Conservation (phyloP, 2,797 vertebrate genomes). For the Mormyrops boulengeri region DNA sequence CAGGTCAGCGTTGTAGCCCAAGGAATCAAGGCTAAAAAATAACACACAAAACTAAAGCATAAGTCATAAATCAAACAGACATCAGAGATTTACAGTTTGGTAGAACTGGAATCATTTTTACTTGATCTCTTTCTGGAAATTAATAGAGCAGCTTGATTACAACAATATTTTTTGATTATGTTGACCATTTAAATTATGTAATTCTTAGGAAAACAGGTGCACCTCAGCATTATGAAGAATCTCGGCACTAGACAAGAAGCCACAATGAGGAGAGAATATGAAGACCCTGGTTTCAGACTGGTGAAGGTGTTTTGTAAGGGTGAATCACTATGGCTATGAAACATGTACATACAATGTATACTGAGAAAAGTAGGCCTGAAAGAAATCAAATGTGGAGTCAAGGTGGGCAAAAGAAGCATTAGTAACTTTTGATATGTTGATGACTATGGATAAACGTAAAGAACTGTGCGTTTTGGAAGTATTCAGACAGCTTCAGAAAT, state of each 20-base stretch:
- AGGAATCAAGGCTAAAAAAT: conserved; percentile 68
- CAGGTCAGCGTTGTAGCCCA: conserved; percentile 66
- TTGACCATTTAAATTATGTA: not conserved
- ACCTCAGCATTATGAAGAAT: not conserved
- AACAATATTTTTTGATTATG: not conserved
- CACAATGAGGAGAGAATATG: not conserved
- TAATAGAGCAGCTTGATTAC: not conserved
- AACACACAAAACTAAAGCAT: conserved; percentile 22
- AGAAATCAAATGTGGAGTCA: not conserved
- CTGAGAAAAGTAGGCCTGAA: not conserved
- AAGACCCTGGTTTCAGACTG: not conserved
- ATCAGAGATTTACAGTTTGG: not conserved
- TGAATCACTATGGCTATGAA: not conserved
- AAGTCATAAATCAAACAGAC: not conserved
- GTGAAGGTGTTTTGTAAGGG: not conserved
- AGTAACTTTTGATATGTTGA: not conserved
- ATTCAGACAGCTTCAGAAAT: too few relatives aligned
- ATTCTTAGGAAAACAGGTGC: not conserved
- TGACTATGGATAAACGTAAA: not conserved
- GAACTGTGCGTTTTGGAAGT: too few relatives aligned
- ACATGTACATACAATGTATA: not conserved
- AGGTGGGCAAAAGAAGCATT: not conserved
- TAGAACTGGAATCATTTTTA: not conserved
- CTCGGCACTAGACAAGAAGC: not conserved
- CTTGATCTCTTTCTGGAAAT: not conserved